These are phyloP conservation scores for Hestina assimilis DNA, from an alignment of 1,140 invertebrate species.

Conservation along the genomic window DNA sequence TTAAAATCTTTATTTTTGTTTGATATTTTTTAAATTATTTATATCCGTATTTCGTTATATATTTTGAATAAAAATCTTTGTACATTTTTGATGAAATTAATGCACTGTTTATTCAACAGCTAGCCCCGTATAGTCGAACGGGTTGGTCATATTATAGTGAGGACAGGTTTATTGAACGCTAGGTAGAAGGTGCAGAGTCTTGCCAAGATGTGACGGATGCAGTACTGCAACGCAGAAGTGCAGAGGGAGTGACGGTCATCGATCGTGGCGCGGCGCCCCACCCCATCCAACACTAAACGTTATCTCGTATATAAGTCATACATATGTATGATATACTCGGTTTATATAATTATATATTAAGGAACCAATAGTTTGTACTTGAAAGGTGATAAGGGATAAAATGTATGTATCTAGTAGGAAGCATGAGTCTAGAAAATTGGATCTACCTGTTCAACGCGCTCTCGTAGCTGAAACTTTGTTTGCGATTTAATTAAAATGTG, in stretches of 20 bases:
- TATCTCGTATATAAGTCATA: slow-evolving; percentile 46
- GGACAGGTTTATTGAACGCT: not conserved
- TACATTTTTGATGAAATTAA: too few relatives aligned
- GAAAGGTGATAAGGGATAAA: too few relatives aligned
- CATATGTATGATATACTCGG: slow-evolving; percentile 19
- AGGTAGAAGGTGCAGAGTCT: slow-evolving; percentile 12
- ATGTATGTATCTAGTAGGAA: too few relatives aligned
- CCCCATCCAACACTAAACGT: slow-evolving; percentile 43
- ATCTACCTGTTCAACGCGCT: too few relatives aligned
- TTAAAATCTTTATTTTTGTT: not conserved
- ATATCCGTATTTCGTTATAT: not conserved
- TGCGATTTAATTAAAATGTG: too few relatives aligned
- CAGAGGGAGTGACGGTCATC: slow-evolving; percentile 61
- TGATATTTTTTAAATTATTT: not conserved
- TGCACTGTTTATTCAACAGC: too few relatives aligned
- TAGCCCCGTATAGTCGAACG: too few relatives aligned
- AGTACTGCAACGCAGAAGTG: slow-evolving; percentile 61
- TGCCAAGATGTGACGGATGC: slow-evolving; percentile 53
- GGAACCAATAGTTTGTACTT: not conserved
- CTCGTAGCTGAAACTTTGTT: too few relatives aligned
- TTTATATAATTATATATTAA: slow-evolving; percentile 11
- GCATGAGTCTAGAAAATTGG: too few relatives aligned
- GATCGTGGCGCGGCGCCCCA: slow-evolving; percentile 48
- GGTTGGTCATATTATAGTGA: too few relatives aligned
- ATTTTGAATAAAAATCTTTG: not conserved